Base-by-base conservation (phyloP, 2,888 invertebrate species). In the Clitarchus hookeri region DNA sequence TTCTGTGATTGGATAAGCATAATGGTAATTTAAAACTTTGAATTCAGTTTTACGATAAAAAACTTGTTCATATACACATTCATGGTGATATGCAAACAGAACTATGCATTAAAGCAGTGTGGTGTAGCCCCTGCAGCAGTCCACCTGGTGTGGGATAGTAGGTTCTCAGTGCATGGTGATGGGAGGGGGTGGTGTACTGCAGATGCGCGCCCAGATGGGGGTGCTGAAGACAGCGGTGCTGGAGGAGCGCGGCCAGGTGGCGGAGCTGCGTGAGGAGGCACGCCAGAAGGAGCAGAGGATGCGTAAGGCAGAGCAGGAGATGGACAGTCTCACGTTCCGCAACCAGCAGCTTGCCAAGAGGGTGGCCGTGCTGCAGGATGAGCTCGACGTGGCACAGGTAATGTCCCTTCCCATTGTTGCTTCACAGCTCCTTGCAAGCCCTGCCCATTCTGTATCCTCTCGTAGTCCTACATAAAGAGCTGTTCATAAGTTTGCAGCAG, bases 261-360 rank as follows among this genome's bases (percentile, higher is more conserved):
- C 94, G 44, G 95, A 95, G 88, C 91, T 98, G 80, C 94, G 96
- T 89, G 97, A 98, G 88, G 92, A 94, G 82, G 90, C 98, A 27
- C 97, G 97, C 89, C 96, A 96, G 88, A 96, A 95, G 89, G 98
- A 98, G 90, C 97, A 98, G 89, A 93, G 94, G 86, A 91, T 96
- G 80, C 93, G 98, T 25, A 97, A 97, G 91, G 94, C 95, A 83
- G 97, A 97, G 90, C 96, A 98, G 91, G 99, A 99, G 92, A 96
- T 98, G 90, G 99, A 99, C 91, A 98, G 98, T 88, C 92, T 99
- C 88, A 95, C 95, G 54, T 98, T 98, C 91, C 94, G 98, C 87
- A 99, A 99, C 91, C 97, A 97, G 90, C 98, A 99, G 92, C 92
- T 99, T 89, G 97, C 97, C 84, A 96, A 97, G 90, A 94, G 99